Evolutionary conservation across 2,888 invertebrate genomes (phyloP), one percentile per base, ranked within the genome.

Genomic region (Bruchidius siliquastri): DNA sequence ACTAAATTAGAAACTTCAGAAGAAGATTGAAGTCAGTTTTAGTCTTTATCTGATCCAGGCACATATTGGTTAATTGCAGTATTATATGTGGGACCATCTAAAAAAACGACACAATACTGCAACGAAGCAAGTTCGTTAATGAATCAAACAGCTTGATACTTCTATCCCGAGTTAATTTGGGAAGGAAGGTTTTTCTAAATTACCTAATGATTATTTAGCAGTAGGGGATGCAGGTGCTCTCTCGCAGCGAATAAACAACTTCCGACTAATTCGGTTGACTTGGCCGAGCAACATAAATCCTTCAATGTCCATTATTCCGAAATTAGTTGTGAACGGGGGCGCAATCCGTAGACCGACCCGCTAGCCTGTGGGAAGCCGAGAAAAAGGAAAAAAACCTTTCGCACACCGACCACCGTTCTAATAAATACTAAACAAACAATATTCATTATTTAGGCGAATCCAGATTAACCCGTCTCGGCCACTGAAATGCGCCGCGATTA

Each of bases 361-460:
- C 49, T 18, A 4, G 13, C 30, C 18, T 49, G 49, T 49, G 49
- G 49, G 49, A 49, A 49, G 18, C 49, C 18, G 49, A 13, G 49
- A 49, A 49, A 18, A 8, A 18, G 49, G 49, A 49, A 49, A 49
- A 49, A 49, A 13, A 13, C 8, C 8, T 13, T 49, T 49, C 49
- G 6, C 49, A 49, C 18, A 26, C 26, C 26, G 26, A 26, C 26
- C 26, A 26, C 49, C 18, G 49, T 8, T 49, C 49, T 78, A 82
- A 84, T 84, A 84, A 83, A 84, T 83, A 82, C 81, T 80, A 79
- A 83, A 83, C 82, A 84, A 84, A 85, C 85, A 83, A 82, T 83
- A 83, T 85, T 82, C 83, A 85, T 84, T 84, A 85, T 85, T 85
- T 83, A 85, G 79, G 78, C 79, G 79, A 74, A 76, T 77, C 82